A percentile compares a stretch with the other conserved stretches of the same genome.
Conservation (phyloP, 2,888 invertebrate species). For the Lamellibrachia satsuma region DNA sequence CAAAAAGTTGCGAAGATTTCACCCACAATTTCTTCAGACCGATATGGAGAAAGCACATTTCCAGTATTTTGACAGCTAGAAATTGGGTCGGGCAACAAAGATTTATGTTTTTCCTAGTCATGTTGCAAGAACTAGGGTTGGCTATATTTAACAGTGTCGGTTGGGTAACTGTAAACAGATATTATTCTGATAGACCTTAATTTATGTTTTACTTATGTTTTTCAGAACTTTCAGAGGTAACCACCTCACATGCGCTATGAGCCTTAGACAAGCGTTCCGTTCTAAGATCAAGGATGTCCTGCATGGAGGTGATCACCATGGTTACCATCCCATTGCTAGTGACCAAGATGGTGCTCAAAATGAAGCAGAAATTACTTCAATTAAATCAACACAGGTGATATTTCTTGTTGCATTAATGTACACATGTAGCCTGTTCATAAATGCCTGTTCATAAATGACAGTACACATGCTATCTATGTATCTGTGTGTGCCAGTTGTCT, state of each 20-base stretch:
- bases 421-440: no score
- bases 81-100: no score
- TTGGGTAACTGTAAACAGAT: no score
- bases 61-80: no score
- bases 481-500: no score
- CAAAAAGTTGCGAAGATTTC: no score
- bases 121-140: no score
- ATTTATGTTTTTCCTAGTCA: no score
- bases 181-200: no score
- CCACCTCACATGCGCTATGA: neutral
- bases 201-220: neutral
- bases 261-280: neutral
- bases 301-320: neutral
- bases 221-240: neutral
- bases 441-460: neutral
- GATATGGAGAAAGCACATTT: no score
- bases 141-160: no score
- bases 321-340: neutral
- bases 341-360: neutral
- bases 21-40: no score
- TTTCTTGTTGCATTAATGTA: neutral
- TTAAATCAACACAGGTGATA: neutral
- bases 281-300: constrained; percentile 12
- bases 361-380: neutral
- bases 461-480: neutral